These are phyloP conservation scores for Drosophila pullipes DNA, from an alignment of 2,888 invertebrate species.

Conservation along the genomic window DNA sequence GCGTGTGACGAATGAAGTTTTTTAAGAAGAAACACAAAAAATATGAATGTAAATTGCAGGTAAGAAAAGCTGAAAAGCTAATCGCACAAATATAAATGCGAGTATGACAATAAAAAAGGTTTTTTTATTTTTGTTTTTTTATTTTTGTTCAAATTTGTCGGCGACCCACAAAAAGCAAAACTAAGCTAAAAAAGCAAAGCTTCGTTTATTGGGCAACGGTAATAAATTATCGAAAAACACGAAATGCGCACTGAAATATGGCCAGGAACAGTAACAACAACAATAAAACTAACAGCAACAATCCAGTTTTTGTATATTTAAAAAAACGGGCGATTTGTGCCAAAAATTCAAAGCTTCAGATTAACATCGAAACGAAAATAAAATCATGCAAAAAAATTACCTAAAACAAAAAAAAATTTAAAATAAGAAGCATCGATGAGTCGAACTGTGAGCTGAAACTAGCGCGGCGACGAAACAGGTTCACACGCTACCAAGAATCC, in stretches of 20 bases:
- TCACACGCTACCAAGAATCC: slow-evolving; percentile 70
- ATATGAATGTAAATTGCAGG: slow-evolving; percentile 57
- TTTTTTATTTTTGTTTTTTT: slow-evolving; percentile 27
- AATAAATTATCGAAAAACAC: slow-evolving; percentile 79
- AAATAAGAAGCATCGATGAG: slow-evolving; percentile 47
- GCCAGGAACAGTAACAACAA: slow-evolving; percentile 50
- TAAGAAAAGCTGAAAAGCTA: slow-evolving; percentile 72
- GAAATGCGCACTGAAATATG: slow-evolving; percentile 72
- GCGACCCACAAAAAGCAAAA: slow-evolving; percentile 47
- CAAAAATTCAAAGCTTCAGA: slow-evolving; percentile 64
- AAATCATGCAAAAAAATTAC: slow-evolving; percentile 60
- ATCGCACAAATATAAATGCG: slow-evolving; percentile 68
- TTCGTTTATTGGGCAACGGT: slow-evolving; percentile 75
- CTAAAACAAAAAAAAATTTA: slow-evolving; percentile 7
- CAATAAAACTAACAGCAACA: slow-evolving; percentile 21
- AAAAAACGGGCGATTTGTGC: slow-evolving; percentile 60
- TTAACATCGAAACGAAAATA: slow-evolving; percentile 64
- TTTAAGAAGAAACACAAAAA: slow-evolving; percentile 38
- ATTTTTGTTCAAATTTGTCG: slow-evolving; percentile 10
- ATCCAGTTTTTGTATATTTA: slow-evolving; percentile 64
- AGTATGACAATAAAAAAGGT: slow-evolving; percentile 70
- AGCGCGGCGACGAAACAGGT: slow-evolving; percentile 64
- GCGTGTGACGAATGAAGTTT: slow-evolving; percentile 70
- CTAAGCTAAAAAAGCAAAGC: slow-evolving; percentile 44
- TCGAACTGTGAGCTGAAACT: slow-evolving; percentile 28